These are phyloP conservation scores for Petromus typicus DNA, from an alignment of 2,113 vertebrate genomes.

Conservation along the genomic window DNA sequence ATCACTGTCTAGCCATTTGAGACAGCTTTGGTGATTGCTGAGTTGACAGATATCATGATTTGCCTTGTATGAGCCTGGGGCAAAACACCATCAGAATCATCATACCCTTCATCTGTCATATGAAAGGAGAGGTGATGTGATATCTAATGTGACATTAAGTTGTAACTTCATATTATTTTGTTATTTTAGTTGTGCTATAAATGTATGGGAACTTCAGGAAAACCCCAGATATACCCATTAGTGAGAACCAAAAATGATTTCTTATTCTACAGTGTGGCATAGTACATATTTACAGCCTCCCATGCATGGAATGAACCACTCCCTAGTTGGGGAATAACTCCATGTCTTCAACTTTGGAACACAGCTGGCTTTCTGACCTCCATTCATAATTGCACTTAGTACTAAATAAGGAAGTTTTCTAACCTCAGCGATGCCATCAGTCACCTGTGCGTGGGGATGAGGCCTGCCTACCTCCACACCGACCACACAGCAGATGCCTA, in stretches of 20 bases:
- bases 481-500: too few species aligned
- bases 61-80: not conserved
- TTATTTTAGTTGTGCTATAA: not conserved
- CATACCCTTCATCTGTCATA: not conserved
- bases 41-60: not conserved
- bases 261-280: not conserved
- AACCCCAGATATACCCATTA: not conserved
- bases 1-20: not conserved
- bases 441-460: too few species aligned
- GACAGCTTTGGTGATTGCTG: not conserved
- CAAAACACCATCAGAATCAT: not conserved
- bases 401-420: not conserved
- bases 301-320: fast-evolving
- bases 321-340: not conserved
- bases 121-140: fast-evolving
- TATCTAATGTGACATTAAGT: not conserved
- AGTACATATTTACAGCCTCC: not conserved
- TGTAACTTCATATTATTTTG: not conserved
- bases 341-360: too few species aligned
- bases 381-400: not conserved
- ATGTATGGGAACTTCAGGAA: not conserved
- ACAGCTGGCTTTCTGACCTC: not conserved
- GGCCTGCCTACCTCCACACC: too few species aligned
- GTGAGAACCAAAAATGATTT: not conserved
- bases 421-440: too few species aligned